These are phyloP conservation scores for Ceratina japonica DNA, from an alignment of 1,140 invertebrate species.

Conservation along the genomic window DNA sequence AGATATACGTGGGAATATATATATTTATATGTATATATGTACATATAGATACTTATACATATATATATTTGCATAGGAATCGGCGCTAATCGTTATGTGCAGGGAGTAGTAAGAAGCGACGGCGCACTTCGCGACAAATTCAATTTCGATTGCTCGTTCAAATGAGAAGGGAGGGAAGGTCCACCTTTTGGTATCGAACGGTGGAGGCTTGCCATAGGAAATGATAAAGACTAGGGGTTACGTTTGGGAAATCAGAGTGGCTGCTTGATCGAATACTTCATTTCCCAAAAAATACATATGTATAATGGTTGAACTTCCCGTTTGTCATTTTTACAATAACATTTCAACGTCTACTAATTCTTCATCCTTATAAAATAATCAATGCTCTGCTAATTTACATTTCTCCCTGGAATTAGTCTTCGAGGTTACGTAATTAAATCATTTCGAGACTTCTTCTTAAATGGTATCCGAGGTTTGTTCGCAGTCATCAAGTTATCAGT, in stretches of 20 bases:
- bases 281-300: not conserved
- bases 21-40: slow-evolving; percentile 40
- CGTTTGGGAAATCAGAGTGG: not conserved
- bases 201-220: slow-evolving; percentile 44
- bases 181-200: slow-evolving; percentile 42
- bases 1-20: slow-evolving; percentile 34
- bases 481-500: not conserved
- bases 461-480: too few species aligned
- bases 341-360: too few species aligned
- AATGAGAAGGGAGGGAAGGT: not conserved
- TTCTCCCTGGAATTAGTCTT: too few species aligned
- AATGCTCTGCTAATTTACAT: too few species aligned
- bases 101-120: slow-evolving; percentile 34
- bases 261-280: not conserved
- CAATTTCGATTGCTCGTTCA: slow-evolving; percentile 60
- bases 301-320: too few species aligned
- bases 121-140: slow-evolving; percentile 1
- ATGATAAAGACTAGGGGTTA: not conserved
- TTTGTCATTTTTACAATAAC: too few species aligned
- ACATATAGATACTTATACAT: slow-evolving; percentile 46
- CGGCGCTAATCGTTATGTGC: slow-evolving; percentile 31
- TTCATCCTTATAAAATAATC: too few species aligned
- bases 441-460: too few species aligned
- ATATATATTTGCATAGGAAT: slow-evolving; percentile 40
- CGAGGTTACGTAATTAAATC: too few species aligned